Evolutionary conservation across 1,140 invertebrate genomes (phyloP), one percentile per base, ranked within the genome.

Genomic region (Scaptomyza pallida): DNA sequence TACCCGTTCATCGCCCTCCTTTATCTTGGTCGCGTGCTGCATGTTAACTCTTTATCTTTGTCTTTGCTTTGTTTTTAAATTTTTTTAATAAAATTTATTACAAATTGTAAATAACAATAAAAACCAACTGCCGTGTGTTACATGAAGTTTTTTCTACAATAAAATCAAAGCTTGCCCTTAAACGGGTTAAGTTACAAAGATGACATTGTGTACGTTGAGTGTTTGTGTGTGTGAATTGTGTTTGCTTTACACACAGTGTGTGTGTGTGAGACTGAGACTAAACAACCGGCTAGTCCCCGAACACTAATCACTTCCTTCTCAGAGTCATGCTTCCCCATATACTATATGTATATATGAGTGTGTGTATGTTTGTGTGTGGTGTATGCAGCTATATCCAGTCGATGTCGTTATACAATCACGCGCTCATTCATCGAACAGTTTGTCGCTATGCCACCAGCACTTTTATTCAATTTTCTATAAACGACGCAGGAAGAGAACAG

Each of bases 401-500:
- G 12, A 26, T 21, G 15, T 12, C 35, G 47, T 69, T 52, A 65
- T 81, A 71, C 74, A 86, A 86, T 86, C 82, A 86, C 67, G 70
- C 75, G 78, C 81, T 88, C 74, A 86, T 86, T 86, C 81, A 86
- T 75, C 77, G 61, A 47, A 23, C 63, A 63, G 82, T 88, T 86
- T 86, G 81, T 86, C 81, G 81, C 83, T 81, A 86, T 86, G 82
- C 78, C 78, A 82, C 57, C 82, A 78, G 85, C 68, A 88, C 70
- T 88, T 86, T 86, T 81, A 86, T 86, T 86, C 78, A 86, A 88
- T 88, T 86, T 86, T 86, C 81, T 69, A 88, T 78, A 86, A 86
- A 82, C 69, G 82, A 68, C 60, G 63, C 69, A 72, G 69, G 21
- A 41, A 59, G 60, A 55, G 43, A 33, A 48, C 21, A 47, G 75